Percentiles rank a stretch among this genome's conserved stretches.
phyloP scores from a whole-genome alignment of 2,888 invertebrate species.

The Xanthia icteritia region DNA sequence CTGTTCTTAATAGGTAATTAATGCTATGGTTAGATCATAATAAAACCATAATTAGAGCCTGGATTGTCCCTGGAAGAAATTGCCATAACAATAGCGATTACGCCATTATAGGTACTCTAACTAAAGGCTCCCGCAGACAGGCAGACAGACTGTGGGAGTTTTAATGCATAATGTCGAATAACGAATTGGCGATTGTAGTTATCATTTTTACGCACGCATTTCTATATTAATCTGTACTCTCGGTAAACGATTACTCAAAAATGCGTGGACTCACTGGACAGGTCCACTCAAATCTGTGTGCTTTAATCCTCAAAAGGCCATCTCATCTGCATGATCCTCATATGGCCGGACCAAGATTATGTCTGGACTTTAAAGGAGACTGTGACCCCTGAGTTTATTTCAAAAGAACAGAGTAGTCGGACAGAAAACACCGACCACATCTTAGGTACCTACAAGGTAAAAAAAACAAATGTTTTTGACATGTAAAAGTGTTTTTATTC shows the following conservation, averaged over 20 bases:
- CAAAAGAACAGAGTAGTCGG: neutral
- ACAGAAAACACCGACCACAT: neutral
- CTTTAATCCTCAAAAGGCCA: neutral
- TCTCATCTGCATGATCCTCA: neutral
- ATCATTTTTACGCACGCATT: too few relatives aligned
- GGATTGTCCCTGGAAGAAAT: neutral
- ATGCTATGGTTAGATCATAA: too few relatives aligned
- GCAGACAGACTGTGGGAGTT: too few relatives aligned
- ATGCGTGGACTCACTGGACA: neutral
- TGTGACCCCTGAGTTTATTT: too few relatives aligned
- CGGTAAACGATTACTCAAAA: neutral
- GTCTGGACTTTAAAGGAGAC: too few relatives aligned
- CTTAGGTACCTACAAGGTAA: neutral
- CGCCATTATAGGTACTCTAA: neutral
- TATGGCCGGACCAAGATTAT: neutral
- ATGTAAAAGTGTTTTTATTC: too few relatives aligned
- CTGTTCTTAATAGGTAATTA: neutral
- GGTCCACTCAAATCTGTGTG: neutral
- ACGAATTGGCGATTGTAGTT: too few relatives aligned
- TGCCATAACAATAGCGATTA: neutral
- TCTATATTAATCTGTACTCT: too few relatives aligned
- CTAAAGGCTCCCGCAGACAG: too few relatives aligned
- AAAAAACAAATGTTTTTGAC: too few relatives aligned
- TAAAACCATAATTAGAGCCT: neutral
- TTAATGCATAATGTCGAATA: too few relatives aligned